Evolutionary conservation across 2,888 invertebrate genomes (phyloP).

Genomic region (Maniola hyperantus): DNA sequence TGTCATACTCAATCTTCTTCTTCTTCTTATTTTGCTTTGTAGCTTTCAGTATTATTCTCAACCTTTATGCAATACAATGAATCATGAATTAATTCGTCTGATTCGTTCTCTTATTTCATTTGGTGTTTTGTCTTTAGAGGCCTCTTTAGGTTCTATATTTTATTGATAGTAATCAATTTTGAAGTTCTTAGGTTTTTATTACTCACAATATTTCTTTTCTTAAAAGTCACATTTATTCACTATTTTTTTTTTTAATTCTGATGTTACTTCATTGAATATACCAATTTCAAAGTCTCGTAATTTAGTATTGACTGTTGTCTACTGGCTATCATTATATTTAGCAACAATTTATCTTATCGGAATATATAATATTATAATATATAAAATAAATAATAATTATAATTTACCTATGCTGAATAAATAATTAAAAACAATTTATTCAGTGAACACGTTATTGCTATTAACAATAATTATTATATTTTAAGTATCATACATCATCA

Average conservation of each 20-base stretch:
- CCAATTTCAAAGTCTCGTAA: not conserved
- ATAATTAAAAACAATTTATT: constrained; percentile 24
- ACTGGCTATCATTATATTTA: constrained; percentile 9
- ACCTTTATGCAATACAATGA: too few species aligned
- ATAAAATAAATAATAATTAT: constrained; percentile 27
- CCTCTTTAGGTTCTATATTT: not conserved
- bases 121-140: not conserved
- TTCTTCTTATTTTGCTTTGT: too few species aligned
- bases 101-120: too few species aligned
- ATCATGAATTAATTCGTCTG: too few species aligned
- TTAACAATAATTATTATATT: constrained; percentile 19
- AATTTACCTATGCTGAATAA: constrained; percentile 24
- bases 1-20: too few species aligned
- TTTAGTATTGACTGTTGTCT: constrained; percentile 18
- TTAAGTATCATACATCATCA: constrained; percentile 8
- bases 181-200: not conserved
- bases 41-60: too few species aligned
- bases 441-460: constrained; percentile 27
- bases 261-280: constrained; percentile 5
- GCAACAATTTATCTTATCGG: constrained; percentile 13
- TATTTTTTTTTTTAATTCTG: not conserved
- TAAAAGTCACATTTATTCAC: not conserved
- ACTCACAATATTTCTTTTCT: not conserved
- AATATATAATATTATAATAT: constrained; percentile 16
- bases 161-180: not conserved